Base-by-base conservation (phyloP, 2,797 vertebrate genomes). In the Picus viridis region DNA sequence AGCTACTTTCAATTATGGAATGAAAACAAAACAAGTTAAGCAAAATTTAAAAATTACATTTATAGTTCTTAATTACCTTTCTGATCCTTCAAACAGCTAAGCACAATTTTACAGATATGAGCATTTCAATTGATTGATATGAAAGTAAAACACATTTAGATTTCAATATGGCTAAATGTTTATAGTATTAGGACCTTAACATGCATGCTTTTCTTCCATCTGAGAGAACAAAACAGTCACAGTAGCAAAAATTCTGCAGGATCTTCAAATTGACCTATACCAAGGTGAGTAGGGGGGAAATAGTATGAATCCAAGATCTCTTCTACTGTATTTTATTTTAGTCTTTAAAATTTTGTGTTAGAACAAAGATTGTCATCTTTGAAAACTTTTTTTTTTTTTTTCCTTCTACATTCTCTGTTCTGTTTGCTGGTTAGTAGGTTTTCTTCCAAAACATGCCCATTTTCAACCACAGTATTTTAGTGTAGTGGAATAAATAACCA, bases 321-420 rank as follows among this genome's bases (percentile, higher is more conserved):
- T 77, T 96, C 95, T 89, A 89, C 81, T 95, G 89, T 79, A 91
- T 79, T 83, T 96, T 96, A 93, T 98, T 97, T 98, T 98, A 98
- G 97, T 98, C 97, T 97, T 97, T 47, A 87, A 94, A 88, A 58
- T 58, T 86, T 91, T 61, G 80, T 73, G 80, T 93, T 93, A 94
- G 74, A 96, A 93, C n/a, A 85, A 92, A 79, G 90, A 90, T 95
- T 96, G 97, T 98, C 95, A 97, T 95, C 76, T 97, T 94, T 95
- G 92, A 98, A 98, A 98, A 98, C 97, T 95, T 96, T 92, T 88
- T 53, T 96, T n/a, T n/a, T n/a, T n/a, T 97, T 96, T 95, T 34
- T 65, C 85, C 83, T 74, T 96, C 75, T 95, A 82, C 82, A 96
- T 92, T 92, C 94, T 95, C 5, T 59, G 36, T 24, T 90, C 64